Evolutionary conservation across 2,888 invertebrate genomes (phyloP).

Genomic region (Microctonus brassicae): DNA sequence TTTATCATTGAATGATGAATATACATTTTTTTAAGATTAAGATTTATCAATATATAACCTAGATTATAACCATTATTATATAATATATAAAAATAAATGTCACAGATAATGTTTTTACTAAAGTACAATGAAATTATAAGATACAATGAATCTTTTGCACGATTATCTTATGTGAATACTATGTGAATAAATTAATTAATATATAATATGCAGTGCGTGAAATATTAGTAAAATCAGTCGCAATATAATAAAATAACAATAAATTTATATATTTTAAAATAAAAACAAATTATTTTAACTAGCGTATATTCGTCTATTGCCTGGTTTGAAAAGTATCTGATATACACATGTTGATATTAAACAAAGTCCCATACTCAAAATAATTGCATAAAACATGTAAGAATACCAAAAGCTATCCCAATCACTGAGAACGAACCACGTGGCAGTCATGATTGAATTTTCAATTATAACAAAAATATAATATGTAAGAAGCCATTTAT

Average conservation of each 20-base stretch:
- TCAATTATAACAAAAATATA: slow-evolving; percentile 77
- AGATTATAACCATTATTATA: neutral
- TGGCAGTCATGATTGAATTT: slow-evolving; percentile 78
- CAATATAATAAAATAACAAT: neutral
- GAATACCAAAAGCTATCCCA: slow-evolving; percentile 80
- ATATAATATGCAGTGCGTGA: neutral
- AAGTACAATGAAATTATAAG: neutral
- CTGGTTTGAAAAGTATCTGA: slow-evolving; percentile 61
- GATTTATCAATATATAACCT: neutral
- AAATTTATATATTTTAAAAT: neutral
- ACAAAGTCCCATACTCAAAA: slow-evolving; percentile 70
- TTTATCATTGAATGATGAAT: neutral
- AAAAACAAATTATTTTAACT: slow-evolving; percentile 34
- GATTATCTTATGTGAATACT: neutral
- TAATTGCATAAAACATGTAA: slow-evolving; percentile 76
- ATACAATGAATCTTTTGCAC: neutral
- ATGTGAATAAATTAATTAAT: neutral
- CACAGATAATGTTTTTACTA: neutral
- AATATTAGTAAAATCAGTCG: neutral
- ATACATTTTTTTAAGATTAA: neutral
- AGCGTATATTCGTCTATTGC: slow-evolving; percentile 59
- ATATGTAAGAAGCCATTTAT: slow-evolving; percentile 79
- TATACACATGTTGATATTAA: slow-evolving; percentile 59
- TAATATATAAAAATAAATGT: neutral
- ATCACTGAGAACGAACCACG: slow-evolving; percentile 75